Evolutionary conservation across 2,113 vertebrate genomes (phyloP), one percentile per base, ranked within the genome.

Genomic region (Prinia subflava): DNA sequence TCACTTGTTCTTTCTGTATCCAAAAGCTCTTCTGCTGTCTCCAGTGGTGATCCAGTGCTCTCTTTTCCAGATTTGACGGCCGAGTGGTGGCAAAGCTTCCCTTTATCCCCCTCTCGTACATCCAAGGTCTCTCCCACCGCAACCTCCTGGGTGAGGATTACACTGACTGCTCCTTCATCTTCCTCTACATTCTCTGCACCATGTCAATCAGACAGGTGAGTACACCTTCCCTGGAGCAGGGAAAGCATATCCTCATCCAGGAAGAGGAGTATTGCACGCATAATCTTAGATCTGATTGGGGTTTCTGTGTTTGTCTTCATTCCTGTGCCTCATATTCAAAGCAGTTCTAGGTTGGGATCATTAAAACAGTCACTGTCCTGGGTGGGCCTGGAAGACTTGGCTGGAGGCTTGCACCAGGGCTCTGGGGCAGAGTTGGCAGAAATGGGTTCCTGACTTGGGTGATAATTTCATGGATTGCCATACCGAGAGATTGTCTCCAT

Each of bases 201-300:
- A 99, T 99, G 99, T 99, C 99, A 8, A 99, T 99, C 95, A 98
- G 99, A 95, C 99, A 99, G 98, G 99, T 99, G 98, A 97, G 97
- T 89, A 25, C 44, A 3, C 11, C 25, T 44, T 9, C 9, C 39
- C 37, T 75, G 73, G 25, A 64, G 44, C n/a, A 70, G 35, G 39
- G 31, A 81, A 87, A 44, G 31, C 28, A 22, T 16, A 15, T 52
- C 14, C 50, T 27, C 10, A 11, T 28, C n/a, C 35, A 16, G 31
- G 27, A 90, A 37, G 50, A 81, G 42, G 39, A 71, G 15, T 69
- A 42, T 35, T 52, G 23, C 67, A 4, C 1, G 0, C 68, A 10
- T 39, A 3, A 30, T 63, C 49, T 75, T 56, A 49, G 44, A 39
- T 68, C 25, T 59, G 17, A 64, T 53, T 49, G 12, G 65, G 55